These are phyloP conservation scores for Cebus imitator DNA, from an alignment of 2,113 vertebrate species.

Conservation along the genomic window DNA sequence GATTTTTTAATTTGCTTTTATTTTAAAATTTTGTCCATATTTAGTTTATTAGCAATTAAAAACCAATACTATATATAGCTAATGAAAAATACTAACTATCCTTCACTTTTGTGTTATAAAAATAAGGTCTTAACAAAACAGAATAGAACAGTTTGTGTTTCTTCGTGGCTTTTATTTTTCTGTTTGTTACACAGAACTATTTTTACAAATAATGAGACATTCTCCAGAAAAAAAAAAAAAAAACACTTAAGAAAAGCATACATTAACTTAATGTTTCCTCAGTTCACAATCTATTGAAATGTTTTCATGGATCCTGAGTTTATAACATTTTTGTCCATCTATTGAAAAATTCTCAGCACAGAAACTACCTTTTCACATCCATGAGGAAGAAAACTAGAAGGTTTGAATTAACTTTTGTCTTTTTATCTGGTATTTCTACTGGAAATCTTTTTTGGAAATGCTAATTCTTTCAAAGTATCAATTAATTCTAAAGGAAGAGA, in stretches of 20 bases:
- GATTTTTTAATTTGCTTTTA: neutral
- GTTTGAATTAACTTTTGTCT: constrained; percentile 14
- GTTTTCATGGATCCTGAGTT: neutral
- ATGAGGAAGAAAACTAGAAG: neutral
- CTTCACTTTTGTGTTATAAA: neutral
- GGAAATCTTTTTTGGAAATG: neutral
- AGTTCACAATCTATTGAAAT: neutral
- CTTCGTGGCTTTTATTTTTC: neutral
- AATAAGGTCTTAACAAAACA: neutral
- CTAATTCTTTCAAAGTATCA: neutral
- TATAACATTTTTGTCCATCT: neutral
- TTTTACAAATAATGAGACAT: neutral
- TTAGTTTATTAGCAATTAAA: neutral
- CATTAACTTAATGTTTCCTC: neutral
- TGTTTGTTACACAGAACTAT: neutral
- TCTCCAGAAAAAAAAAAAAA: neutral
- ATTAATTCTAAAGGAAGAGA: constrained; percentile 4
- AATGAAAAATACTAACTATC: neutral
- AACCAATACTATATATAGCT: neutral
- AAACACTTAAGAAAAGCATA: neutral
- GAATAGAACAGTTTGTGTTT: neutral
- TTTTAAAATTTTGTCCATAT: neutral
- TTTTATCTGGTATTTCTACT: neutral
- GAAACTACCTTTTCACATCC: neutral
- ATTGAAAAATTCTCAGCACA: neutral